phyloP scores from a whole-genome alignment of 1,140 invertebrate species.

The Calosoma granatense region DNA sequence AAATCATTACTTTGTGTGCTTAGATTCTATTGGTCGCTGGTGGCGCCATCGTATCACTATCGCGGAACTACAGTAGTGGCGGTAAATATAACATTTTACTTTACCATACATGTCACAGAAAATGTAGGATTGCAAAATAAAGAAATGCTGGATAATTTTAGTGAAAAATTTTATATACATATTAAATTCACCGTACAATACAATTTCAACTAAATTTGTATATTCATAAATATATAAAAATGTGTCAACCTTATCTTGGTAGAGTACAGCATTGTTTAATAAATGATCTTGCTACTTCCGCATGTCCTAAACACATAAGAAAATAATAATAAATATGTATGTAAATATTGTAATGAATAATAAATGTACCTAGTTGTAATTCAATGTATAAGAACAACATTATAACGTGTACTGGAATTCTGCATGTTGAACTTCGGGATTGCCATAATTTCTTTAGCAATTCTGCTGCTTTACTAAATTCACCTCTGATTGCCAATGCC shows the following conservation, averaged over 20 bases:
- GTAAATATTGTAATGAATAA: conserved; percentile 8
- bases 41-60: not conserved
- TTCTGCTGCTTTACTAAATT: conserved; percentile 61
- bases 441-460: conserved; percentile 57
- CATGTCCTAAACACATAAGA: conserved; percentile 41
- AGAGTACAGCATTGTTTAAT: conserved; percentile 42
- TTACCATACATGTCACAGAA: no score
- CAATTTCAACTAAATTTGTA: no score
- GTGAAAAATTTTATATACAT: no score
- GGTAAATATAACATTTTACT: no score
- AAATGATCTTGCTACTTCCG: conserved; percentile 41
- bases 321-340: conserved; percentile 15
- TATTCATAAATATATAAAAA: not conserved
- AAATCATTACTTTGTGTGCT: not conserved
- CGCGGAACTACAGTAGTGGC: no score
- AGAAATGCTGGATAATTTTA: no score
- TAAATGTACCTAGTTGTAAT: conserved; percentile 50
- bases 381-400: conserved; percentile 65
- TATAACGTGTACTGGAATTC: conserved; percentile 60
- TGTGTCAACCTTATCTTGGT: conserved; percentile 13
- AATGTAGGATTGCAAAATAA: no score
- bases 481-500: conserved; percentile 62
- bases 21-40: not conserved
- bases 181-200: no score
- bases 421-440: conserved; percentile 42